Evolutionary conservation across 2,888 invertebrate genomes (phyloP).

Genomic region (Acleris sparsana): DNA sequence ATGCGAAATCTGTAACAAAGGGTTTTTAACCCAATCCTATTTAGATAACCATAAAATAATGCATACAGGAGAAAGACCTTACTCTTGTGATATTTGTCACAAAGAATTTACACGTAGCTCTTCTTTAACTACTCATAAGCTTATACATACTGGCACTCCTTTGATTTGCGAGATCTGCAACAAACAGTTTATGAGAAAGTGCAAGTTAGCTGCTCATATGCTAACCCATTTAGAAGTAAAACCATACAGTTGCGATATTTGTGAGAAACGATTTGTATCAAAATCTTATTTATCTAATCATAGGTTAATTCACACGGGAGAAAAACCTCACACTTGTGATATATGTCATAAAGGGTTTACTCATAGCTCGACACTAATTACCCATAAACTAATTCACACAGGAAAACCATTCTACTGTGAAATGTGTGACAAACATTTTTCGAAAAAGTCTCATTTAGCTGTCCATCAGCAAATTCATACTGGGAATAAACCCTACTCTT

Average conservation of each 20-base stretch:
- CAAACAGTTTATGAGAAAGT: not conserved
- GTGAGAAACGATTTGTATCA: not conserved
- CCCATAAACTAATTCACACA: not conserved
- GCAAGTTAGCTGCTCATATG: not conserved
- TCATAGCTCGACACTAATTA: not conserved
- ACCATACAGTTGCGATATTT: constrained; percentile 3
- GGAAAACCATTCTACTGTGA: no score
- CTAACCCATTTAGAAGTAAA: not conserved
- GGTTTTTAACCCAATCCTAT: no score
- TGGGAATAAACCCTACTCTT: no score
- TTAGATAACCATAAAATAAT: not conserved
- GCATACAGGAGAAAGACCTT: not conserved
- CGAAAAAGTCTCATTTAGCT: no score
- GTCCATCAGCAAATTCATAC: no score
- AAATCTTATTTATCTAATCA: not conserved
- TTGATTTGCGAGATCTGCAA: constrained; percentile 2
- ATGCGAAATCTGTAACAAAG: no score
- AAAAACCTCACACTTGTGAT: not conserved
- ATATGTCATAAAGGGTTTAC: constrained; percentile 1
- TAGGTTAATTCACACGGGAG: not conserved
- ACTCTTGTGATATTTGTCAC: not conserved
- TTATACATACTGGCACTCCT: not conserved
- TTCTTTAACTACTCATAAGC: not conserved
- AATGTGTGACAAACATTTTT: no score
- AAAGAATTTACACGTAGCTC: not conserved